Base-by-base conservation (phyloP, 2,888 invertebrate genomes). In the Aphelenchoides bicaudatus region DNA sequence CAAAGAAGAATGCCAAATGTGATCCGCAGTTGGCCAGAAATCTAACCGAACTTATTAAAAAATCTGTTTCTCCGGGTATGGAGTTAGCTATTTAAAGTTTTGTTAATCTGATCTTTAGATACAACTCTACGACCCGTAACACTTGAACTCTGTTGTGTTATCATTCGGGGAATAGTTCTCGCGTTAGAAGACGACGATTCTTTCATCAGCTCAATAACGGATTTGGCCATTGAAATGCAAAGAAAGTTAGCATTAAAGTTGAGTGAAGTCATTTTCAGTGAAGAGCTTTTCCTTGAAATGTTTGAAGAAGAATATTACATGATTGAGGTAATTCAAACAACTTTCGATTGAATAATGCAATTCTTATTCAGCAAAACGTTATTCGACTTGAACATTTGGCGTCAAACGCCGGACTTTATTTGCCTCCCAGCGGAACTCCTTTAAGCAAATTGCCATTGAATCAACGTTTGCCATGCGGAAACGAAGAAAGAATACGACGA, bases 221-320 rank as follows among this genome's bases (percentile, higher is more conserved):
- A 63, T 48, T 34, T 39, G 6, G 56, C 61, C 8, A 27, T 56
- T 21, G 38, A 38, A 80, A 82, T 87, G 75, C 86, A 88, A 2
- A 85, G 86, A 69, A 88, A 60, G 54, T 63, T 78, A 3, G 53
- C 67, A 3, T 59, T 58, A 27, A 56, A 39, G n/a, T 49, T 74
- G 13, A 62, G 58, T 8, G 57, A 50, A 3, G 63, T 59, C 47
- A 73, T 80, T 63, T 77, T 86, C 85, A 89, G 90, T 72, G 94
- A 96, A 82, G 94, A 96, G 78, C 91, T 96, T 73, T 98, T 98
- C 82, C 83, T 96, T 58, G 96, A 98, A 80, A 89, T 98, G 86
- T 98, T 98, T 80, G 96, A 98, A 82, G 92, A 94, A 80, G 96
- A 98, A 84, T 91, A 89, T 81, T 88, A 88, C 78, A 91, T 93